Percentiles rank a stretch among this genome's conserved stretches.
phyloP scores from a whole-genome alignment of 2,888 invertebrate species.

The Gryllus longicercus region DNA sequence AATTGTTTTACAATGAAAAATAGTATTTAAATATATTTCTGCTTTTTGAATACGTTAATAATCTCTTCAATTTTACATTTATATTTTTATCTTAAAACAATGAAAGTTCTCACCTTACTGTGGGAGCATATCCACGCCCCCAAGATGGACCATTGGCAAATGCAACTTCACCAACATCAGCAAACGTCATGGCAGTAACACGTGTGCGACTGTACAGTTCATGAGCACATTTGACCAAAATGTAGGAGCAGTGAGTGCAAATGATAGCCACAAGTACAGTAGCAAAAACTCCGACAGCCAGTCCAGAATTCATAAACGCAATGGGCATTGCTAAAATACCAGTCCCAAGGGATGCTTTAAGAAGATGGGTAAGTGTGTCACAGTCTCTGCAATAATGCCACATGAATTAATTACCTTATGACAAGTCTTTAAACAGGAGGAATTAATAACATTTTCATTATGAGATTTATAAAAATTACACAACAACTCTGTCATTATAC shows the following conservation, averaged over 20 bases:
- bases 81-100: no score
- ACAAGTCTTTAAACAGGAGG: no score
- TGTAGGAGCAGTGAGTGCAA: slow-evolving; percentile 92
- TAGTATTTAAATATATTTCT: no score
- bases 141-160: slow-evolving; percentile 73
- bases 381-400: slow-evolving; percentile 62
- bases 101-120: not conserved
- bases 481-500: slow-evolving; percentile 44
- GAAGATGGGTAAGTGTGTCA: slow-evolving; percentile 86
- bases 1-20: no score
- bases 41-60: no score
- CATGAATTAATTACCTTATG: not conserved
- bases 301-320: slow-evolving; percentile 84
- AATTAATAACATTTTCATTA: no score
- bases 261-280: slow-evolving; percentile 81
- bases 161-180: slow-evolving; percentile 78
- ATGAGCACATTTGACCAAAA: slow-evolving; percentile 82
- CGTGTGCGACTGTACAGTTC: slow-evolving; percentile 69
- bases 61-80: no score
- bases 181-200: slow-evolving; percentile 75
- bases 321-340: slow-evolving; percentile 93
- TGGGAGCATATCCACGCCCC: slow-evolving; percentile 44
- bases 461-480: not conserved
- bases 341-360: slow-evolving; percentile 94
- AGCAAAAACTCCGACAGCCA: slow-evolving; percentile 77